Evolutionary conservation across 2,888 invertebrate species (phyloP), one percentile per base, ranked within the genome.

Genomic region (Cerceris rybyensis): DNA sequence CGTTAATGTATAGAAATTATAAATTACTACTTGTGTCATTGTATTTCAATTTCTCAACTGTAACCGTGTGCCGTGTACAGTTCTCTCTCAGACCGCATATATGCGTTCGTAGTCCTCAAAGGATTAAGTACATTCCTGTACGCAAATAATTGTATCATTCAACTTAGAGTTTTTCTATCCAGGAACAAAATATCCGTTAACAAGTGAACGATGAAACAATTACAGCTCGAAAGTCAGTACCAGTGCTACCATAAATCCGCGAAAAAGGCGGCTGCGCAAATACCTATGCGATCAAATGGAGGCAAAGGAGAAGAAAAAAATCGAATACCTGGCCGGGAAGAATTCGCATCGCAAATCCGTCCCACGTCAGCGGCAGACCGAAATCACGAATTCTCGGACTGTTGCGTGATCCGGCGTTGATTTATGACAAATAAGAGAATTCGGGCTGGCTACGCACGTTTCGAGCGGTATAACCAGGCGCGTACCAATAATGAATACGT

Each of bases 401-500:
- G 80, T 82, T 80, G 86, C 86, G 82, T 83, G 86, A 86, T 82
- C 83, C 78, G 84, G 74, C 85, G 84, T 88, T 89, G 89, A 89
- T 89, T 88, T 89, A 89, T 89, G 88, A 89, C 89, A 89, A 89
- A 89, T 88, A 89, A 89, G 88, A 89, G 83, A 87, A 86, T 86
- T 85, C 87, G 86, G 85, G 80, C 83, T 81, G 81, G 86, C 81
- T 80, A 84, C 83, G 84, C 82, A 88, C 86, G 86, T 85, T 87
- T 88, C 88, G 84, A 88, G 85, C 86, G 88, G 84, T 84, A 87
- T 82, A 88, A 87, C 88, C 87, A 86, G 84, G 84, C 88, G 88
- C 88, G 89, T 88, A 87, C 86, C 87, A 88, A 90, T 89, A 90
- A 90, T 89, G 90, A 89, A 90, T 90, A 89, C 89, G 88, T 89